A percentile compares a stretch with the other conserved stretches of the same genome.
phyloP scores from a whole-genome alignment of 64 coral and sea anemone species.

The Porites australiensis region DNA sequence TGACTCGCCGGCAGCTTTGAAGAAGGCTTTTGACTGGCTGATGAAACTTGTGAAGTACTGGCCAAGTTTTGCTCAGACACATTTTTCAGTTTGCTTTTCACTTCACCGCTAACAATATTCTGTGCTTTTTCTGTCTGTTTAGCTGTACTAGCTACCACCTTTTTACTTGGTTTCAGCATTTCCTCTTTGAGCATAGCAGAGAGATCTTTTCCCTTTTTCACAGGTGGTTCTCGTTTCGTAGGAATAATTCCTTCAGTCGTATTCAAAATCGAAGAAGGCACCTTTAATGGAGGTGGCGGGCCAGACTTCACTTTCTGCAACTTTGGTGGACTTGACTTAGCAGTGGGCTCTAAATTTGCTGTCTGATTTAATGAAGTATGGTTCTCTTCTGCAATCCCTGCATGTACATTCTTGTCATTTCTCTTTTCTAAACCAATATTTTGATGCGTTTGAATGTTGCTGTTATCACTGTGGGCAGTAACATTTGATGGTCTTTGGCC shows the following conservation, averaged over 20 bases:
- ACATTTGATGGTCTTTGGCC: constrained; percentile 33
- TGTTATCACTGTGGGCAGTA: constrained; percentile 3
- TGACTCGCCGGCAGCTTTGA: neutral
- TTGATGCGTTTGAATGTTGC: constrained; percentile 41
- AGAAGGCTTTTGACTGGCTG: neutral
- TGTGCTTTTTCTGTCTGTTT: constrained; percentile 20
- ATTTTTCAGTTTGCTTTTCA: neutral
- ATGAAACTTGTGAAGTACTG: neutral
- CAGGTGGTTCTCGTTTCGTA: constrained; percentile 61
- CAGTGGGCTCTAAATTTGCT: neutral
- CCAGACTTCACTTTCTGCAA: constrained; percentile 80
- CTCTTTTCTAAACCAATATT: constrained; percentile 41
- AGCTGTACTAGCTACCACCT: neutral
- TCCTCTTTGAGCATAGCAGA: constrained; percentile 64
- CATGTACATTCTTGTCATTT: constrained; percentile 28
- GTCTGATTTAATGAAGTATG: neutral
- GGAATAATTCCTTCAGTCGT: constrained; percentile 90
- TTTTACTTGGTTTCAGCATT: constrained; percentile 63
- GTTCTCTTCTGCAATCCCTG: neutral
- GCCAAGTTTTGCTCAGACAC: constrained; percentile 16
- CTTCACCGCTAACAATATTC: neutral
- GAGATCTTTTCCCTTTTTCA: constrained; percentile 62
- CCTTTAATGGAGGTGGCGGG: constrained; percentile 83
- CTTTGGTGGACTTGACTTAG: constrained; percentile 79
- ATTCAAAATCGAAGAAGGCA: constrained; percentile 92